Evolutionary conservation across 1,140 invertebrate species (phyloP), one percentile per base, ranked within the genome.

Genomic region (Drosophila pallidifrons): DNA sequence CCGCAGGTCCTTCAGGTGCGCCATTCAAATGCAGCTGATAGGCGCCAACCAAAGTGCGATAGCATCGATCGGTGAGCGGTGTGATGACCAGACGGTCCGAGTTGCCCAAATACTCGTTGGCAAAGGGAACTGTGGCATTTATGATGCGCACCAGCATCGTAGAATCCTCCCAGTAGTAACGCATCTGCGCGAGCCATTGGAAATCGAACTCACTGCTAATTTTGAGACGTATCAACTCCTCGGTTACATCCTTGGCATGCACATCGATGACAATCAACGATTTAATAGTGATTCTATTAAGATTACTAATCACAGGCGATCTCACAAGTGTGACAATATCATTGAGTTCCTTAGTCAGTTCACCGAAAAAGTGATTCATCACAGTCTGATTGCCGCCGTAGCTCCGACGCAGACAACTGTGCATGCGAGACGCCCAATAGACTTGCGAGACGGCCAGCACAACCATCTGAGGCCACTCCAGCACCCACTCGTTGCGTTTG

Each of bases 241-340:
- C 94, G 10, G 98, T 95, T 0, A 99, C 97, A 92, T 99, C 98
- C 93, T 97, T 95, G 1, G 97, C 97, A 82, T 99, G 98, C 0
- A 98, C 97, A 92, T 98, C 97, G 66, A 98, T 96, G 11, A 98
- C 97, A 78, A 98, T 97, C 45, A 99, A 93, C 4, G 97, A 96
- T 91, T 96, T 96, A 20, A 98, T 94, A 1, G 97, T 98, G 5
- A 97, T 97, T 81, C 97, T 94, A 76, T 93, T 93, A 5, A 95
- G 82, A 91, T 95, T 95, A 4, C 93, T 94, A 16, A 95, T 91
- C 51, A 93, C 93, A 1, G 94, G 93, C 52, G 94, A 94, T 54
- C 95, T 89, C 45, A 95, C 94, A n/a, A 95, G 78, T 6, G 92
- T 92, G 0, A 96, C 95, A 77, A 95, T 95, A 55, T 96, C 94